Percentiles rank a stretch among this genome's conserved stretches.
phyloP scores from a whole-genome alignment of 2,113 vertebrate genomes.

The Mesembrinibis cayennensis region DNA sequence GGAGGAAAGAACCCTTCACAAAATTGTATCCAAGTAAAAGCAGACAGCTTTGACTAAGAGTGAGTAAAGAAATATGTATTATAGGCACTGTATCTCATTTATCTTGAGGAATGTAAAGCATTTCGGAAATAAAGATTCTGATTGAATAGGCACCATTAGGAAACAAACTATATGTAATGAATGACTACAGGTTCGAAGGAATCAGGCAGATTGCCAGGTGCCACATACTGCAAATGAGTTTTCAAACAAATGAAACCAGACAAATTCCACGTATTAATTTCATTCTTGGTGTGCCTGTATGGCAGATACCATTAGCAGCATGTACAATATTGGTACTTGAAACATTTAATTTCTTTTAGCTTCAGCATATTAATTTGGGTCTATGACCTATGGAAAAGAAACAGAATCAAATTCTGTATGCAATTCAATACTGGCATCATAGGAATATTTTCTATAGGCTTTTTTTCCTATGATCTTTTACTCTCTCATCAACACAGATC shows the following conservation, averaged over 20 bases:
- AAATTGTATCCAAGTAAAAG: neutral
- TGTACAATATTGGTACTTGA: neutral
- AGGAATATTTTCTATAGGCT: neutral
- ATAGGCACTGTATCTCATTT: neutral
- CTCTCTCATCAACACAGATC: neutral
- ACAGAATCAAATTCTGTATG: neutral
- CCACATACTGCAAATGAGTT: neutral
- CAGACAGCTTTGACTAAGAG: neutral
- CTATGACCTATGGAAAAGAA: neutral
- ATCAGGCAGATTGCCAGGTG: neutral
- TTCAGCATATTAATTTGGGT: neutral
- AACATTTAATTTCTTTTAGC: neutral
- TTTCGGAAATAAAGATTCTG: neutral
- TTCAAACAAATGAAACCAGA: constrained; percentile 3
- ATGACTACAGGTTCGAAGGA: neutral
- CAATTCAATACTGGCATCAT: neutral
- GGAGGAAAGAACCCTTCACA: neutral
- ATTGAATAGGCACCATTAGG: neutral
- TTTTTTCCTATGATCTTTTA: neutral
- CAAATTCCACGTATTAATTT: neutral
- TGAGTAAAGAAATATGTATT: neutral
- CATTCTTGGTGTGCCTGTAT: neutral
- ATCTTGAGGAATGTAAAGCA: neutral
- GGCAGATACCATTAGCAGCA: neutral
- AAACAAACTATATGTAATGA: neutral